phyloP scores from a whole-genome alignment of 2,113 vertebrate genomes.

The Dipodomys spectabilis region DNA sequence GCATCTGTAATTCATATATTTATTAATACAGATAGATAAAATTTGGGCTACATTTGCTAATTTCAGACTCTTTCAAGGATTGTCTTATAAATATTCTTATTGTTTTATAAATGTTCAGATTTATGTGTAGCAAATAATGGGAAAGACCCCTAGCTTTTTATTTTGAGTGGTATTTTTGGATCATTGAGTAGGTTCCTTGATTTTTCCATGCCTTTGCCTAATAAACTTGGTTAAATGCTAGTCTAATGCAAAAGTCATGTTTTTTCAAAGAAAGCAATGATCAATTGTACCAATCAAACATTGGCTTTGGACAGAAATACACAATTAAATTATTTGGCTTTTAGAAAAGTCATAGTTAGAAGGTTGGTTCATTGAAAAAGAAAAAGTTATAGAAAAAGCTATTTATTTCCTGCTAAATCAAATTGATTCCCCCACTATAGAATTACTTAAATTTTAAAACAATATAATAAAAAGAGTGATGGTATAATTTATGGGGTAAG shows the following conservation, averaged over 20 bases:
- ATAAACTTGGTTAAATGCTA: not conserved
- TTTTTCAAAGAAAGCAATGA: slow-evolving; percentile 30
- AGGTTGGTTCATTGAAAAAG: not conserved
- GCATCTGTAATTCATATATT: not conserved
- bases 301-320: not conserved
- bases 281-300: not conserved
- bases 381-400: not conserved
- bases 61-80: slow-evolving; percentile 9
- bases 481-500: too few species aligned
- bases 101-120: not conserved
- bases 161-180: not conserved
- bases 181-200: not conserved
- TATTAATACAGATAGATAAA: not conserved
- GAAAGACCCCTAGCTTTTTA: not conserved
- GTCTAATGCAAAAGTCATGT: not conserved
- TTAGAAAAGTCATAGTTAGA: not conserved
- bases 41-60: not conserved
- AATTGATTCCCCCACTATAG: slow-evolving; percentile 43
- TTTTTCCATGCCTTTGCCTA: not conserved
- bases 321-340: not conserved
- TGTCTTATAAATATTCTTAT: not conserved
- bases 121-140: not conserved
- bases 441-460: slow-evolving; percentile 45
- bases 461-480: too few species aligned
- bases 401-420: slow-evolving; percentile 42